These are phyloP conservation scores for Drosophila bocqueti DNA, from an alignment of 1,140 invertebrate genomes.

Conservation along the genomic window DNA sequence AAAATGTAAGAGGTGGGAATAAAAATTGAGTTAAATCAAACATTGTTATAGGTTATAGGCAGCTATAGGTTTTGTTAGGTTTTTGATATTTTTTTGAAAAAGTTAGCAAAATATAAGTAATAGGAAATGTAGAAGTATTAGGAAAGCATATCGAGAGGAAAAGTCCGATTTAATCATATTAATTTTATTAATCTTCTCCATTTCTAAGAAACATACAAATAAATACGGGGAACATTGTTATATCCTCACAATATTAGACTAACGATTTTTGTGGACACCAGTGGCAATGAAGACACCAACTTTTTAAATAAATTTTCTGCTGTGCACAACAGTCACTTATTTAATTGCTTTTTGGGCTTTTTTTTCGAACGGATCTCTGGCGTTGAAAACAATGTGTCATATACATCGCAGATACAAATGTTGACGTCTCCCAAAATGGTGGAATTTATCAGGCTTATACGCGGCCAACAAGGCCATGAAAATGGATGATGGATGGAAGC, in stretches of 20 bases:
- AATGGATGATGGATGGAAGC: conserved; percentile 31
- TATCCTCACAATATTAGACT: too few relatives aligned
- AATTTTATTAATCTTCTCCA: too few relatives aligned
- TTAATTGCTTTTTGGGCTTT: conserved; percentile 63
- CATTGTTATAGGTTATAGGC: too few relatives aligned
- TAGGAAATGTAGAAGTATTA: too few relatives aligned
- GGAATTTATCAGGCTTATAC: conserved; percentile 71
- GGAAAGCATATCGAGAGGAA: too few relatives aligned
- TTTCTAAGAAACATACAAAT: too few relatives aligned
- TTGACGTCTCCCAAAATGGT: conserved; percentile 41
- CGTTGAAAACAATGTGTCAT: conserved; percentile 45
- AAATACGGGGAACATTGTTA: too few relatives aligned
- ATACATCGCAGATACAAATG: conserved; percentile 19
- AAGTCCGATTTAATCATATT: too few relatives aligned
- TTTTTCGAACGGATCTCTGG: neutral
- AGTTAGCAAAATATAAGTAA: too few relatives aligned
- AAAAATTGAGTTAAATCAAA: neutral
- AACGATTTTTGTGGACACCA: neutral
- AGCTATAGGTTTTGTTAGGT: too few relatives aligned
- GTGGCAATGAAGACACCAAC: neutral
- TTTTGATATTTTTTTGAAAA: too few relatives aligned
- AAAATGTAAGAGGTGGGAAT: neutral
- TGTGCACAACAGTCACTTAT: conserved; percentile 11
- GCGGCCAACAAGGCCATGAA: conserved; percentile 3
- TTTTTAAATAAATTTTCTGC: neutral